Base-by-base conservation (phyloP, 2,797 vertebrate species). In the Falco rusticolus region DNA sequence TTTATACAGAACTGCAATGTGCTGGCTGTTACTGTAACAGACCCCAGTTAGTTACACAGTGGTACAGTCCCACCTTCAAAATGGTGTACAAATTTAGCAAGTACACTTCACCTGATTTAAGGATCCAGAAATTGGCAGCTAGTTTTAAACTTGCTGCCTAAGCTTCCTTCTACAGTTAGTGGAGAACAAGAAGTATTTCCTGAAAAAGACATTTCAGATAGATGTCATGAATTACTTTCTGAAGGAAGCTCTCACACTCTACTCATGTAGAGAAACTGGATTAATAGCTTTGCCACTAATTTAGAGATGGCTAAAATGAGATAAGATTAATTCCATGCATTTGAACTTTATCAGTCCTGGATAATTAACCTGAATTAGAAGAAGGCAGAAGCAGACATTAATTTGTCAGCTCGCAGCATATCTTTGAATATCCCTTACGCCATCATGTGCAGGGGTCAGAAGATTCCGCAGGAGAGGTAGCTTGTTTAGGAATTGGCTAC, bases 331-430 rank as follows among this genome's bases (percentile, higher is more conserved):
- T 82, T 70, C 28, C 22, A 33, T 76, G 13, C 14, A 66, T 84
- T 93, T 86, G 41, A 95, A 88, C 66, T 43, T 7, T 37, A 69
- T 57, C 33, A 17, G 47, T 92, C 56, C 75, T 79, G 28, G 34
- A 74, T 66, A 92, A 95, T 93, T 96, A 96, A 63, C 66, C 31
- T 60, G 57, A 90, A 92, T 89, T 94, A 90, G 63, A 89, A 79
- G 70, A 89, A 28, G 34, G 16, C 5, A 76, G 48, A 75, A 68
- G 4, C 29, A 20, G 59, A 50, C 31, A 45, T 41, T 64, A 72
- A 79, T 82, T 72, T 85, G 34, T 85, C 82, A 84, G 17, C 8
- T 90, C 28, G 20, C 39, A 61, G 31, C 0, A 13, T n/a, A 66
- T 59, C n/a, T 85, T 88, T 75, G 47, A 56, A 41, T 41, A 56